Evolutionary conservation across 2,888 invertebrate species (phyloP).

Genomic region (Phortica magna): DNA sequence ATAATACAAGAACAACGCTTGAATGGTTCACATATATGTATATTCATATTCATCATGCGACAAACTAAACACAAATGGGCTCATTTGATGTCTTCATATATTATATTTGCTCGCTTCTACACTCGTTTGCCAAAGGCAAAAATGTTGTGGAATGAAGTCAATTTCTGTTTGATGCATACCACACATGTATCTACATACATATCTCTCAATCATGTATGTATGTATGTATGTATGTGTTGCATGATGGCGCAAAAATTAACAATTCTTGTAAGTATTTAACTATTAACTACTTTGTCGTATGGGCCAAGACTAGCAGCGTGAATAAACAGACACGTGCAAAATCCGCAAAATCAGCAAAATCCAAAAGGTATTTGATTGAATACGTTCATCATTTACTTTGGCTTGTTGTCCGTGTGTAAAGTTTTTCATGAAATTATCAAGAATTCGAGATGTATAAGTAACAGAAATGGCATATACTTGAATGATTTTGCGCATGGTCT

Average conservation of each 20-base stretch:
- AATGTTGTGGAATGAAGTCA: neutral
- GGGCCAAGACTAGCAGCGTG: neutral
- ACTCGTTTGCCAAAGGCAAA: neutral
- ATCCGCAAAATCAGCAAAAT: neutral
- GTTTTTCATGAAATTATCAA: no score
- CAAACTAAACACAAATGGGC: neutral
- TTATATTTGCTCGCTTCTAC: neutral
- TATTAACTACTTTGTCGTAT: neutral
- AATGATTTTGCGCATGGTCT: no score
- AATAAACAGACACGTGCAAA: neutral
- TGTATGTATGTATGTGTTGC: constrained; percentile 14
- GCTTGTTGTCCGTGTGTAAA: no score
- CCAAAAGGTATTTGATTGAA: neutral
- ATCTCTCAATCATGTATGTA: neutral
- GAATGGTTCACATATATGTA: constrained; percentile 18
- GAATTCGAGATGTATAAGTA: no score
- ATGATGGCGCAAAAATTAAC: constrained; percentile 21
- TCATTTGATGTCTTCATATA: neutral
- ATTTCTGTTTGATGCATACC: no score
- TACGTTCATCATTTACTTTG: neutral
- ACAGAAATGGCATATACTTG: no score
- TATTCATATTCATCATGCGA: neutral
- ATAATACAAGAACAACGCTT: constrained; percentile 13
- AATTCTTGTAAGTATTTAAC: neutral
- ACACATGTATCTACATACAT: neutral